Conservation (phyloP, 1,140 invertebrate species). For the Branchinecta lindahli region DNA sequence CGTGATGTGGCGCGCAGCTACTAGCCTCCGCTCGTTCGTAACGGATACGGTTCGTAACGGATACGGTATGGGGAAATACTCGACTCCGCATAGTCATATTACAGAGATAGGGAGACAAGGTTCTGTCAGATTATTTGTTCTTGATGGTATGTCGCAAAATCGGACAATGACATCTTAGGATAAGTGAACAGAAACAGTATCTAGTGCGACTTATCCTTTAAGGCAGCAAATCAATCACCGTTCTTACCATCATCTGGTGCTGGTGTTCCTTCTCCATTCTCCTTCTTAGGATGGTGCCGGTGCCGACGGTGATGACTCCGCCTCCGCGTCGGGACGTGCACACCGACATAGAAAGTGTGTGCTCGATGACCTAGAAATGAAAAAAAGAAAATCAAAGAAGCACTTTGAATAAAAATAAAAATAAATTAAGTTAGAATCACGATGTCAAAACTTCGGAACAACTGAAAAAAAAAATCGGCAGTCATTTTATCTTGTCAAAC, state of each 20-base stretch:
- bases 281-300: constrained; percentile 54
- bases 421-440: background rate
- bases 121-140: no score
- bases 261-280: constrained; percentile 38
- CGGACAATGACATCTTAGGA: background rate
- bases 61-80: no score
- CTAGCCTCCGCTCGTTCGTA: no score
- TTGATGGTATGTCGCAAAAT: background rate
- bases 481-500: background rate
- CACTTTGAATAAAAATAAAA: background rate
- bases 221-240: background rate
- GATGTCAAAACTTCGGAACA: background rate
- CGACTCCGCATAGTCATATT: no score
- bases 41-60: no score
- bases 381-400: background rate
- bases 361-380: constrained; percentile 55
- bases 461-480: background rate
- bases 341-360: constrained; percentile 72
- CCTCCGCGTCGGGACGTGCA: constrained; percentile 45
- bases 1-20: no score
- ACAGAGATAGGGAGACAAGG: no score
- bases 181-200: background rate
- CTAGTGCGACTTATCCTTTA: no score
- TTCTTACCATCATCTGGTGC: constrained; percentile 22
- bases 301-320: constrained; percentile 38